Base-by-base conservation (phyloP, 1,140 invertebrate species). In the Acromyrmex echinatior region DNA sequence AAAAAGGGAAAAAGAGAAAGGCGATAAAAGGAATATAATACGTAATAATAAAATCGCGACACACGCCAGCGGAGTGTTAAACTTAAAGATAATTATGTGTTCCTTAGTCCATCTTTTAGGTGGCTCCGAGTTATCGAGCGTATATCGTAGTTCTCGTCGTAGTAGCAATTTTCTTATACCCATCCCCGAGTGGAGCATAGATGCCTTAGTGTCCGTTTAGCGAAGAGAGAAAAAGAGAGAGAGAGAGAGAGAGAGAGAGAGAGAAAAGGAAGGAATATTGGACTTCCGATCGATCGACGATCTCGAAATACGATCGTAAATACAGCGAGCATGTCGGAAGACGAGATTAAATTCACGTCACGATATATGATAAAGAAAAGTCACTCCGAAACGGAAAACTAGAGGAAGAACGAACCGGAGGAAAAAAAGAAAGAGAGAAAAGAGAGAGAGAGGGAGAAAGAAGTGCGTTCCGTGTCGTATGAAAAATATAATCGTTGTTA, bases 1-100 rank as follows among this genome's bases (percentile, higher is more conserved):
- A 7, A 9, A 60, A 16, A 14, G 35, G 10, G n/a, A n/a, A 39
- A 6, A 6, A 35, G 31, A 35, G 31, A 35, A 51, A 21, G 7
- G 7, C 5, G 35, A 53, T 0, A 14, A 14, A 16, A n/a, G 35
- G 82, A 39, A 9, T 25, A 14, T 31, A 70, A 87, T n/a, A 60
- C 49, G 49, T 31, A 76, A 76, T 39, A 65, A 56, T 45, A 49
- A 79, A 49, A 79, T 49, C 21, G 49, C 28, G 62, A 58, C 5
- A 45, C 9, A 39, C 14, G 4, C 28, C 66, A 10, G 5, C 6
- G 18, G 7, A 68, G 49, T 58, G 49, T 45, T 76, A 53, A 85
- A 53, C 45, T 73, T 85, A 86, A 86, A 77, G n/a, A 58, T 86
- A 76, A 84, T 84, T 74, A 86, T 86, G 82, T 86, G 82, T 86